Base-by-base conservation (phyloP, 2,888 invertebrate species). In the Agonum fuliginosum region DNA sequence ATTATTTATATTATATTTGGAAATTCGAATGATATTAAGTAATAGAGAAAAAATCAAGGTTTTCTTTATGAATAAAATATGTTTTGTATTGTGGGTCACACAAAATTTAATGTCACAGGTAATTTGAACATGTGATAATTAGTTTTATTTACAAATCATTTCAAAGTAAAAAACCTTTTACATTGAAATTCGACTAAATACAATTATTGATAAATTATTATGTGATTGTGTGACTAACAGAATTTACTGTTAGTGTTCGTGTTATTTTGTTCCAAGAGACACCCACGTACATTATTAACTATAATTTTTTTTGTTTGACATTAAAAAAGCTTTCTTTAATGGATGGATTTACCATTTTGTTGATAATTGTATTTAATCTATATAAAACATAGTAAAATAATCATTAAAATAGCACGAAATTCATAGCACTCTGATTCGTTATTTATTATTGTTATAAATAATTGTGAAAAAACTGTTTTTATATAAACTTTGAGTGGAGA, bases 211-310 rank as follows among this genome's bases (percentile, higher is more conserved):
- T 12, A 54, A 54, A 54, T 54, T 24, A 54, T 54, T 24, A 51
- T 34, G 54, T 72, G 51, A 72, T 54, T 48, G 30, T 72, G 34
- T 72, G 71, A 72, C 54, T 19, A 34, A 12, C 54, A 3, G 54
- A 20, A 54, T 24, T n/a, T n/a, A n/a, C n/a, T n/a, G n/a, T n/a
- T n/a, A n/a, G n/a, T n/a, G n/a, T n/a, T n/a, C n/a, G n/a, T 54
- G 54, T 54, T 24, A 54, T 67, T 41, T 67, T 17, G 67, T 37
- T 67, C 67, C 17, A 37, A 41, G 51, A 30, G 30, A 51, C 51
- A 54, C 34, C 19, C 51, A 72, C 51, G 34, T 30, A 24, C 43
- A 24, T 65, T 34, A 37, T 65, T 17, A 65, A 65, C 20, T 19
- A 65, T 34, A 20, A 17, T 34, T 8, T 24, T 12, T 34, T 8